Evolutionary conservation across 1,140 invertebrate genomes (phyloP).

Genomic region (Chrysomallon squamiferum): DNA sequence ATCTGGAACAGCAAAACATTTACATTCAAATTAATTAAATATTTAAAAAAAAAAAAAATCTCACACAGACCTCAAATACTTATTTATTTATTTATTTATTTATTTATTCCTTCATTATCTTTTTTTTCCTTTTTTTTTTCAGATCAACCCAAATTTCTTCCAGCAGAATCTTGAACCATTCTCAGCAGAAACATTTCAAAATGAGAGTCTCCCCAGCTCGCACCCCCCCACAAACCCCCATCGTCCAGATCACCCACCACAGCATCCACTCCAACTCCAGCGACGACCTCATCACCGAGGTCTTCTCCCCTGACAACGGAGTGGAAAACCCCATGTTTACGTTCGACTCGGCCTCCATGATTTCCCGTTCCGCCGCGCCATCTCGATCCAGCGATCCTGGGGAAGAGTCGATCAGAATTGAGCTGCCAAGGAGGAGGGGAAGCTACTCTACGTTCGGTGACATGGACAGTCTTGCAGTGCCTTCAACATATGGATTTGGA

Average conservation of each 20-base stretch:
- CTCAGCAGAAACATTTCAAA: no score
- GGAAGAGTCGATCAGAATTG: neutral
- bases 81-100: no score
- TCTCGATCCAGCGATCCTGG: neutral
- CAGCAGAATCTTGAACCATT: neutral
- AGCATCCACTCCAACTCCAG: neutral
- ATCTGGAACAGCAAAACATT: no score
- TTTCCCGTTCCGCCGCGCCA: neutral
- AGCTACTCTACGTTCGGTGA: neutral
- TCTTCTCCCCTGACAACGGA: neutral
- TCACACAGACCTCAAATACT: no score
- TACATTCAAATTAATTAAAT: no score
- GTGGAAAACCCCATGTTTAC: conserved; percentile 3
- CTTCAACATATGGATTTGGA: neutral
- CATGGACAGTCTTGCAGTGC: conserved; percentile 2
- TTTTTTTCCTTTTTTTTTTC: no score
- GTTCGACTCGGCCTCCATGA: neutral
- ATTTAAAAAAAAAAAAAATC: no score
- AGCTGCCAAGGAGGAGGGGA: neutral
- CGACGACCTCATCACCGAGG: neutral
- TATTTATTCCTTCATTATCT: no score
- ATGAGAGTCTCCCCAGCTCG: neutral
- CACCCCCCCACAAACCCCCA: neutral
- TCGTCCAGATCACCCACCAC: neutral
- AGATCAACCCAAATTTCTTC: no score